A percentile compares a stretch with the other conserved stretches of the same genome.
Evolutionary conservation across 2,797 vertebrate species (phyloP).

Genomic region (Diplodus sargus): DNA sequence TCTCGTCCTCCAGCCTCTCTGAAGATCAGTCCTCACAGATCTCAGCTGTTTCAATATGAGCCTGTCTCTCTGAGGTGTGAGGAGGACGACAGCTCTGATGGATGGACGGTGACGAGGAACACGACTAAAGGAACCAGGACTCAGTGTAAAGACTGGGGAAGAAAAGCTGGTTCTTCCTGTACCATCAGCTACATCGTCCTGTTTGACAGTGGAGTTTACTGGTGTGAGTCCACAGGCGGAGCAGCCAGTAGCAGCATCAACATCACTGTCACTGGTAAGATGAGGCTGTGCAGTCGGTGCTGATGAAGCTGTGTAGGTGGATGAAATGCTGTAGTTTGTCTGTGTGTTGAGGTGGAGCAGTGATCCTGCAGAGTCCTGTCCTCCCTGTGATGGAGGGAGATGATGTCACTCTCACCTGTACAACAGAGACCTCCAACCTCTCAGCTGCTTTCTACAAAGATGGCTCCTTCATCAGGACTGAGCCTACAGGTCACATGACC

Average conservation of each 20-base stretch:
- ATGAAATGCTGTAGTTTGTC: constrained; percentile 5
- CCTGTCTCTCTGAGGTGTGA: too few relatives aligned
- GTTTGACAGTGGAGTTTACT: constrained; percentile 18
- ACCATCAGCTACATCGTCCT: rapidly evolving
- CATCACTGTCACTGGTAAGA: constrained; percentile 28
- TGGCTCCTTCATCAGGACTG: too few relatives aligned
- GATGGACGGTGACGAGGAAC: neutral
- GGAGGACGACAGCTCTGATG: too few relatives aligned
- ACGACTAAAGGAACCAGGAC: neutral
- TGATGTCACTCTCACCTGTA: too few relatives aligned
- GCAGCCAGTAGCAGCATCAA: constrained; percentile 15
- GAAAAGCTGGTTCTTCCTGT: neutral
- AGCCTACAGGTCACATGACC: too few relatives aligned
- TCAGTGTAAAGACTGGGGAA: neutral
- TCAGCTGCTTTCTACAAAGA: too few relatives aligned
- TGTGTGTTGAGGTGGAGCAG: constrained; percentile 3
- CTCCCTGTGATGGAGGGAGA: neutral
- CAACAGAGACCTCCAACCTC: too few relatives aligned
- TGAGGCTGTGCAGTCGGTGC: neutral
- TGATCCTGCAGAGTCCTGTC: neutral
- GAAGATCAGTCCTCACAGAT: too few relatives aligned
- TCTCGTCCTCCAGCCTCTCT: too few relatives aligned
- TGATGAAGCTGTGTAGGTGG: constrained; percentile 4
- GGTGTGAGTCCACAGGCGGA: constrained; percentile 42
- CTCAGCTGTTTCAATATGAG: too few relatives aligned